Evolutionary conservation across 1,140 invertebrate genomes (phyloP), one percentile per base, ranked within the genome.

Genomic region (Stegodyphus dumicola): DNA sequence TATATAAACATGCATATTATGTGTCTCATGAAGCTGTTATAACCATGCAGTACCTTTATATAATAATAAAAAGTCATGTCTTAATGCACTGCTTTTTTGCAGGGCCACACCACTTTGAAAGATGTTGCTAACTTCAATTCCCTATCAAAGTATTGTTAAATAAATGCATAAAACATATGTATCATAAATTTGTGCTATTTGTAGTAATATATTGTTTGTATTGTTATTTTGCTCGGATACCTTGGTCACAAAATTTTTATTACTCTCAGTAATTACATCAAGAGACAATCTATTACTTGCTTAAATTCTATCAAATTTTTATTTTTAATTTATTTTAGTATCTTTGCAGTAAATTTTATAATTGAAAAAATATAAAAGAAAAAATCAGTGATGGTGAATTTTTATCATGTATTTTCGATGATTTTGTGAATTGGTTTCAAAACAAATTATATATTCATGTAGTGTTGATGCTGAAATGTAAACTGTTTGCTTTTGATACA

Each of bases 81-180:
- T 67, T 33, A 17, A 67, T 18, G 81, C 81, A 85, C 81, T 76
- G 78, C 67, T 73, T 81, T 83, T 85, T 85, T 60, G 81, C 65
- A 85, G 81, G n/a, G 81, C 74, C 51, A 67, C 73, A 76, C 73
- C 52, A 69, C 74, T 75, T 83, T 85, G 54, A 83, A 77, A 76
- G 73, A 85, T 85, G 81, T 85, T 85, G 73, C 80, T 75, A 56
- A 84, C 80, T 84, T 85, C 81, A 85, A 85, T 85, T 85, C 81
- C 81, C 77, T 77, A 76, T 85, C 81, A 85, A 85, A 85, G 81
- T 85, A 85, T 85, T 85, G 81, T 85, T 85, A 85, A 83, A 66
- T 15, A 67, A 67, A 85, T 75, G 73, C 73, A 85, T 85, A 75
- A 73, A 70, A 75, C 71, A 48, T 81, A 51, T 81, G 71, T 83